Conservation (phyloP, 2,888 invertebrate genomes). For the Sialis lutaria region DNA sequence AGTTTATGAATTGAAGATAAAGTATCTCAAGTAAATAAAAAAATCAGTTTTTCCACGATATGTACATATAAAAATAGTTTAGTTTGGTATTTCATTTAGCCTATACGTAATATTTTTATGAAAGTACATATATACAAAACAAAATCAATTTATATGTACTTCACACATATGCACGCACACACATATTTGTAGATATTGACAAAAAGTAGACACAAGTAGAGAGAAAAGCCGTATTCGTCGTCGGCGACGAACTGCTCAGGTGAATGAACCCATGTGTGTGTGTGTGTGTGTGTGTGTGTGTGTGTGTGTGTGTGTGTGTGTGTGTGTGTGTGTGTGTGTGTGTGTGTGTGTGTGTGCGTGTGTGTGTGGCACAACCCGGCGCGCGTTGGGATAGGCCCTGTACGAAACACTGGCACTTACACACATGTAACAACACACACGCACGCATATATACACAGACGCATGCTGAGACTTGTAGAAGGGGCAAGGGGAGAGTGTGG, state of each 20-base stretch:
- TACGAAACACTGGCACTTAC: neutral
- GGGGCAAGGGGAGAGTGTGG: neutral
- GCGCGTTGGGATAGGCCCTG: neutral
- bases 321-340: conserved; percentile 1
- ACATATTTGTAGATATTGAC: neutral
- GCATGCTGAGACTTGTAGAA: neutral
- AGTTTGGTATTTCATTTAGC: too few relatives aligned
- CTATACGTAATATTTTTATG: too few relatives aligned
- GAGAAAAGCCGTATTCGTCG: too few relatives aligned
- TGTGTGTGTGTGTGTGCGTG: neutral
- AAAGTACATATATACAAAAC: too few relatives aligned
- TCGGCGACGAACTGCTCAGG: too few relatives aligned
- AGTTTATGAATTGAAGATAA: too few relatives aligned
- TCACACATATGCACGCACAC: conserved; percentile 1
- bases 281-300: conserved; percentile 1
- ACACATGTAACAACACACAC: too few relatives aligned
- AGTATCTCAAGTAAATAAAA: too few relatives aligned
- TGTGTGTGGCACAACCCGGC: neutral
- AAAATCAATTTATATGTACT: too few relatives aligned
- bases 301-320: neutral
- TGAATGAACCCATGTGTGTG: neutral
- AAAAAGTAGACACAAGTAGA: neutral
- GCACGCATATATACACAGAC: too few relatives aligned
- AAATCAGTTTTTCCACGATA: too few relatives aligned
- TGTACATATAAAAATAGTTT: too few relatives aligned